Base-by-base conservation (phyloP, 2,797 vertebrate species). In the Cuculus canorus region DNA sequence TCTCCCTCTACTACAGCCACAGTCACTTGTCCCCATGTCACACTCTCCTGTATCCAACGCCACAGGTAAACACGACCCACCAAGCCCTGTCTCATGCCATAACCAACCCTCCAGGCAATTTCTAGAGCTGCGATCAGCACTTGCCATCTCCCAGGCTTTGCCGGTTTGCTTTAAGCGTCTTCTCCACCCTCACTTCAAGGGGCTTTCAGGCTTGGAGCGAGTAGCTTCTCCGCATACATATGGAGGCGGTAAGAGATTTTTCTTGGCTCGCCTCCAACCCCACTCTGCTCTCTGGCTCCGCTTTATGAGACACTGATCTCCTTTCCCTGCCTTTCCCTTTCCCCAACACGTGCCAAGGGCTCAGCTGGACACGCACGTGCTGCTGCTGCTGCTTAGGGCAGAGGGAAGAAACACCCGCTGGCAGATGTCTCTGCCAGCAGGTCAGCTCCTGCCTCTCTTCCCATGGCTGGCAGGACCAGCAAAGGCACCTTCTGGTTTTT, bases 311-410 rank as follows among this genome's bases (percentile, higher is more conserved):
- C 65, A 41, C 16, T 59, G 54, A 59, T 32, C 88, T 76, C 82
- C 79, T 39, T 48, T 65, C 56, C 76, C 24, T 47, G 59, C 80
- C 45, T 25, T 37, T 48, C 75, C 50, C 65, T 37, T 22, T 25
- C 60, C 81, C 13, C 0, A 5, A 18, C 1, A 0, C 0, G 0
- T 14, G 21, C 76, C 84, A 41, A 33, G 33, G 57, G 32, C 68
- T 83, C 37, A 9, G 82, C 87, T 18, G 84, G 65, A 66, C 47
- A 24, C 2, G 0, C 54, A 39, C 3, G 1, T 24, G 14, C 78
- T 41, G 66, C 72, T 24, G 13, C 78, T 41, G 66, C 72, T 64
- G 57, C 71, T 21, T 3, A 13, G 45, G 63, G 43, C 63, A 61
- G 45, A 2, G 7, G 35, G 69, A 48, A 56, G 21, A 35, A 59